Evolutionary conservation across 2,797 vertebrate species (phyloP).

Genomic region (Jordanella pulchra): DNA sequence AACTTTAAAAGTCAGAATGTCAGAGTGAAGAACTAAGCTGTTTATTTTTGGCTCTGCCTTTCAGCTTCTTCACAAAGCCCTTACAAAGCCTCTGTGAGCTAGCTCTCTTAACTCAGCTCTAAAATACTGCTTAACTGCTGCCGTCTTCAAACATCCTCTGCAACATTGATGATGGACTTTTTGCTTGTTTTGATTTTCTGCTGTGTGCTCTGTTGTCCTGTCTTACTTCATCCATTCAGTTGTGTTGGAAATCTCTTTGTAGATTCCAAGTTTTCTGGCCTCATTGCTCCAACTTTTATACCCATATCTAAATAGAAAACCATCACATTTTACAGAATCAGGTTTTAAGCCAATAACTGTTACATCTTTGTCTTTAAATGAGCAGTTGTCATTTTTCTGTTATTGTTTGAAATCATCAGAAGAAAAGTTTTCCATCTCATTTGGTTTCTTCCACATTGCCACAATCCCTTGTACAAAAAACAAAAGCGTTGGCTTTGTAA

Average conservation of each 20-base stretch:
- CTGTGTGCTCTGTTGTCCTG: constrained; percentile 6
- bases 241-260: constrained; percentile 1
- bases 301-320: constrained; percentile 1
- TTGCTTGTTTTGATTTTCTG: constrained; percentile 11
- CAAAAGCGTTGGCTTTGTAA: background rate
- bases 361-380: background rate
- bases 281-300: background rate
- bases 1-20: constrained; percentile 44
- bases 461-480: background rate
- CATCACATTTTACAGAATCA: constrained; percentile 6
- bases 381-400: background rate
- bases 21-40: constrained; percentile 44
- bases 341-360: background rate
- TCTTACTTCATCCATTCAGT: constrained; percentile 22
- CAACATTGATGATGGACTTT: constrained; percentile 17
- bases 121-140: constrained; percentile 21
- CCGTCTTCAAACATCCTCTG: constrained; percentile 30
- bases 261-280: constrained; percentile 7
- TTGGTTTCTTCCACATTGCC: background rate
- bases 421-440: background rate
- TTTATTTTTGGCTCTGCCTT: constrained; percentile 62
- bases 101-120: constrained; percentile 43
- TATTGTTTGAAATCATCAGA: background rate
- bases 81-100: constrained; percentile 59
- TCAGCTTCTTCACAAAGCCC: constrained; percentile 54